A percentile compares a stretch with the other conserved stretches of the same genome.
phyloP scores from a whole-genome alignment of 2,888 invertebrate species.

The Neoaliturus tenellus region DNA sequence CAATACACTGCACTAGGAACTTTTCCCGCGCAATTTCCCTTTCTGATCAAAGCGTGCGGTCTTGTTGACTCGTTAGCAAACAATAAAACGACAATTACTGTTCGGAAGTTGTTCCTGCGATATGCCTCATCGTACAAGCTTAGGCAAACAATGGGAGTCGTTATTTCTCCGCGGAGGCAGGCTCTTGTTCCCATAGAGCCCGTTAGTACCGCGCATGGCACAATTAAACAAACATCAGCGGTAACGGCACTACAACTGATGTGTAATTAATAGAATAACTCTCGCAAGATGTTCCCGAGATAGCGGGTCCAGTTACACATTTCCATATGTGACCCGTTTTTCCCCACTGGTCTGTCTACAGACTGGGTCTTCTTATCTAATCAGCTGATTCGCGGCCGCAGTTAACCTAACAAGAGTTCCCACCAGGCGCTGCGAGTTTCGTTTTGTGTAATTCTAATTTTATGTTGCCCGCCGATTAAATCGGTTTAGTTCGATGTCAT shows the following conservation, averaged over 20 bases:
- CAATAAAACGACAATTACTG: background rate
- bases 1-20: background rate
- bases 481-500: background rate
- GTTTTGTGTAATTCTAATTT: background rate
- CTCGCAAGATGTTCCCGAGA: slow-evolving; percentile 17
- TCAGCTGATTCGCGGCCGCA: background rate
- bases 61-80: slow-evolving; percentile 11
- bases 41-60: background rate
- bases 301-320: slow-evolving; percentile 29
- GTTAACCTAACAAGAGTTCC: background rate
- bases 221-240: slow-evolving; percentile 28
- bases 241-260: slow-evolving; percentile 10
- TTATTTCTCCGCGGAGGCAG: slow-evolving; percentile 11
- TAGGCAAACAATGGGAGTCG: slow-evolving; percentile 7
- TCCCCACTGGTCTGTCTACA: slow-evolving; percentile 15
- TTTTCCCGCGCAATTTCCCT: background rate
- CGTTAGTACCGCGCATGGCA: slow-evolving; percentile 7
- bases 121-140: background rate
- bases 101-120: background rate
- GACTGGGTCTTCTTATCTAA: background rate
- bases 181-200: slow-evolving; percentile 22
- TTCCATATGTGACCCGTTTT: slow-evolving; percentile 19
- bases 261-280: slow-evolving; percentile 18
- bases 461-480: background rate
- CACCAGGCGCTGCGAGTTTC: background rate